Conservation (phyloP, 2,797 vertebrate species). For the Picus viridis region DNA sequence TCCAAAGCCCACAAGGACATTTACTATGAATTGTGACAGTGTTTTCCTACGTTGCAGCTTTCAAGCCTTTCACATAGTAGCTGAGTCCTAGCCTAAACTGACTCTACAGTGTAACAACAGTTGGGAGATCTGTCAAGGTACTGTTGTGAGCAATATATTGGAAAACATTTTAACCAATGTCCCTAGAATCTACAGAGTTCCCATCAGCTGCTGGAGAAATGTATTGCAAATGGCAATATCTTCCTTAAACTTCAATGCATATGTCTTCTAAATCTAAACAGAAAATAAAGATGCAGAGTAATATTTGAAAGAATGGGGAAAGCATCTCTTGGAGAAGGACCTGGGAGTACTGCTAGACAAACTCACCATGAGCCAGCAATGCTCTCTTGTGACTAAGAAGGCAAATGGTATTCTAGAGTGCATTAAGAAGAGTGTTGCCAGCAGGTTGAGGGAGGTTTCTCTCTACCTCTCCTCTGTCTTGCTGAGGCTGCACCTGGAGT, state of each 20-base stretch:
- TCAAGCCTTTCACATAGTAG: background rate
- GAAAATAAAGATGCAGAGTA: background rate
- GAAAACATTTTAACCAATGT: background rate
- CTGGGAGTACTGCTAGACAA: too few relatives aligned
- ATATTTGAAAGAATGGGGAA: background rate
- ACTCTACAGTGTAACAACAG: background rate
- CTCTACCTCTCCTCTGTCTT: too few relatives aligned
- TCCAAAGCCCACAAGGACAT: constrained; percentile 57
- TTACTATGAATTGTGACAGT: constrained; percentile 62
- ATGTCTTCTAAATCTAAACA: rapidly evolving
- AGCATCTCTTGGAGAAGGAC: too few relatives aligned
- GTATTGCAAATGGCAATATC: background rate
- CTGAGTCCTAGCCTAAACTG: background rate
- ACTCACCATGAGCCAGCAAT: too few relatives aligned
- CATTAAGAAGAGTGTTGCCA: too few relatives aligned
- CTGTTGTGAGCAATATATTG: background rate
- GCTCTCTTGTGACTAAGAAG: too few relatives aligned
- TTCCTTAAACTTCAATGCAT: background rate
- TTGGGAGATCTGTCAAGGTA: background rate
- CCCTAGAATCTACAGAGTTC: background rate
- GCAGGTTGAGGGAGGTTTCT: too few relatives aligned
- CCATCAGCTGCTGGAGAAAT: background rate
- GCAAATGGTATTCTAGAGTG: too few relatives aligned
- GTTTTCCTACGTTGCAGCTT: constrained; percentile 34
- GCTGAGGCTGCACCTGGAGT: too few relatives aligned